Base-by-base conservation (phyloP, 2,888 invertebrate genomes). In the Punctoribates punctum region DNA sequence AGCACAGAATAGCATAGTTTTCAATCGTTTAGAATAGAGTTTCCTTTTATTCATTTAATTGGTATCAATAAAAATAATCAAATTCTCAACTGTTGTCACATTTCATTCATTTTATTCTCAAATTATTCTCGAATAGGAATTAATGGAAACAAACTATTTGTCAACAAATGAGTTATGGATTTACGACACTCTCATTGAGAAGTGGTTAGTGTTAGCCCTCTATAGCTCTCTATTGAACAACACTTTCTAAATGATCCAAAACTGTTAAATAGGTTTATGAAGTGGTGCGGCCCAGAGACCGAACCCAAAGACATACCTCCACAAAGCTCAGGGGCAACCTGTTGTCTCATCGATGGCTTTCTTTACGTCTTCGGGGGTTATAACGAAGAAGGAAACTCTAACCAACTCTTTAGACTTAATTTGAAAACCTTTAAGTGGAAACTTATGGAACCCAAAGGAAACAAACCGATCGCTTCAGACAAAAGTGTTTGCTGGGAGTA, bases 361-460 rank as follows among this genome's bases (percentile, higher is more conserved):
- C 78, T 82, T 57, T 84, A 83, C 77, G 76, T 84, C 17, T 81
- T 83, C 80, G 83, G 83, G 73, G 84, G 84, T 11, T 81, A 78
- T 62, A 57, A 74, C 67, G 77, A 79, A n/a, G 77, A 78, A 13
- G 79, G 79, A 0, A 81, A 83, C 70, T 80, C 79, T 5, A 83
- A 82, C 77, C 77, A 78, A 3, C 77, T 84, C 13, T 81, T 81
- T 75, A 78, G 79, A 46, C 79, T 84, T 20, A 80, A 84, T 77
- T 77, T 83, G 6, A 78, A 77, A 6, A 80, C 79, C 0, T 79
- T 82, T 34, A 34, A 62, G 5, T 84, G 83, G 83, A 79, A 79
- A 15, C 48, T 70, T 27, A 62, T 82, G 4, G 74, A 76, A n/a
- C 77, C 79, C 5, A 4, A 23, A 1, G 78, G 78, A 11, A 29